phyloP scores from a whole-genome alignment of 2,113 vertebrate species.

The Semnornis frantzii region DNA sequence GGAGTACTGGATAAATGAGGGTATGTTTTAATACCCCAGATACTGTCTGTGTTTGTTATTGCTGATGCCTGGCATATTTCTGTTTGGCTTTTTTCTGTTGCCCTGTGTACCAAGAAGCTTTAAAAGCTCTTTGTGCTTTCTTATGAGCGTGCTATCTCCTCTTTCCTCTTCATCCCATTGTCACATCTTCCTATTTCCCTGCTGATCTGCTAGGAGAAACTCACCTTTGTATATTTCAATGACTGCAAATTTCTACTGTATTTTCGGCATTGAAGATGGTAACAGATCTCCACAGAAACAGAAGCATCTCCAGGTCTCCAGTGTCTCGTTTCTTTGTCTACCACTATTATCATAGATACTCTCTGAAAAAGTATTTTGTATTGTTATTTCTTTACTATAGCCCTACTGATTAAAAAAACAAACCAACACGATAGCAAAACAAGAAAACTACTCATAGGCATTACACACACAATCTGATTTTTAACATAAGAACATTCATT shows the following conservation, averaged over 20 bases:
- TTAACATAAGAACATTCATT: neutral
- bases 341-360: neutral
- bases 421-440: neutral
- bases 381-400: neutral
- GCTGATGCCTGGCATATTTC: neutral
- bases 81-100: neutral
- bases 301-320: neutral
- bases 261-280: neutral
- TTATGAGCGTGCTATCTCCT: accelerated
- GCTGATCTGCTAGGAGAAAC: neutral
- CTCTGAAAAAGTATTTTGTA: neutral
- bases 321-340: neutral
- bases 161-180: neutral
- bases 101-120: neutral
- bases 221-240: neutral
- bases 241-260: neutral
- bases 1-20: neutral
- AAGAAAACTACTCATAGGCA: neutral
- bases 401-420: neutral
- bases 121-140: neutral
- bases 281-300: neutral
- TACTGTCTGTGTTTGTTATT: neutral
- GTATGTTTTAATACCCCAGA: neutral
- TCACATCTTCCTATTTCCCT: neutral
- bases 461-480: neutral